Evolutionary conservation across 2,113 vertebrate species (phyloP).

Genomic region (Hippoglossus stenolepis): DNA sequence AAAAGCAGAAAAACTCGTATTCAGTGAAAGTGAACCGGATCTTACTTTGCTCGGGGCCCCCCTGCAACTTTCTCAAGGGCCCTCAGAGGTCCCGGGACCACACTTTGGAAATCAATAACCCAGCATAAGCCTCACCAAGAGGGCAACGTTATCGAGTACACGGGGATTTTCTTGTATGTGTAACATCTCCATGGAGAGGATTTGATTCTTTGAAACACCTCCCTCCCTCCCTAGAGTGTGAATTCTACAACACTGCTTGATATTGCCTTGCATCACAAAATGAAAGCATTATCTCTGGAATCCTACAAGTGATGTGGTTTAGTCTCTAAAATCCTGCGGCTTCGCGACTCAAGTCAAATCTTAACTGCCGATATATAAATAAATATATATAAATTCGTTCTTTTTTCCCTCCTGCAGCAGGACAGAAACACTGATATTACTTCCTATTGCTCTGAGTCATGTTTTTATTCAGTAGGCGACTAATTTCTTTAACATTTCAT

Average conservation of each 20-base stretch:
- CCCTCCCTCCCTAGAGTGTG: slow-evolving; percentile 80
- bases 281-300: slow-evolving; percentile 87
- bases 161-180: slow-evolving; percentile 69
- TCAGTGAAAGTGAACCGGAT: slow-evolving; percentile 18
- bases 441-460: slow-evolving; percentile 58
- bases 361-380: slow-evolving; percentile 46
- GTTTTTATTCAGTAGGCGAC: slow-evolving; percentile 59
- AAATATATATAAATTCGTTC: not conserved
- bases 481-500: slow-evolving; percentile 53
- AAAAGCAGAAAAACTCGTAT: slow-evolving; percentile 1
- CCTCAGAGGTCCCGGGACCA: slow-evolving; percentile 54
- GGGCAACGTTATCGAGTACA: slow-evolving; percentile 59
- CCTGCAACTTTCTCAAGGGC: slow-evolving; percentile 40
- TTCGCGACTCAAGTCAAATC: slow-evolving; percentile 56
- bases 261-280: slow-evolving; percentile 87
- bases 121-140: slow-evolving; percentile 56
- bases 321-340: slow-evolving; percentile 70
- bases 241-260: slow-evolving; percentile 85
- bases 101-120: slow-evolving; percentile 70
- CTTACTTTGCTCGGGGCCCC: slow-evolving; percentile 32
- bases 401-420: slow-evolving; percentile 52
- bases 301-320: slow-evolving; percentile 80
- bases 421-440: slow-evolving; percentile 53
- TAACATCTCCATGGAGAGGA: slow-evolving; percentile 79
- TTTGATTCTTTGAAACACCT: slow-evolving; percentile 88